Conservation (phyloP, 2,888 invertebrate species). For the Empis livida region DNA sequence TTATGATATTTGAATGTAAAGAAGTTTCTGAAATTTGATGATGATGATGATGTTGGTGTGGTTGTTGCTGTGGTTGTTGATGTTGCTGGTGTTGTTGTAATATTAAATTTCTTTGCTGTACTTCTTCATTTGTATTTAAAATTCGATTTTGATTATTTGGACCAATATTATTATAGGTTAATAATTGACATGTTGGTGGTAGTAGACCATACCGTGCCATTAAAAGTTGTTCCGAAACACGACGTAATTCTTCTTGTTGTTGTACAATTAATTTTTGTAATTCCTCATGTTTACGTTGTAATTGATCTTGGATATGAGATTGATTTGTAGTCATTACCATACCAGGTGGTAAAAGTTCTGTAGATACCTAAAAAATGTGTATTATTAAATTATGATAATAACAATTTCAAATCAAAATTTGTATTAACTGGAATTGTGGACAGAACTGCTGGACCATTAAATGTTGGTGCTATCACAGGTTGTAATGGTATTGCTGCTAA, state of each 20-base stretch:
- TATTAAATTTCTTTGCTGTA: conserved; percentile 1
- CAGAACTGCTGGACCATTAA: conserved; percentile 35
- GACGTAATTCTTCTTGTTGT: conserved; percentile 73
- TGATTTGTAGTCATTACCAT: conserved; percentile 44
- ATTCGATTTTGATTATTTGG: conserved; percentile 12
- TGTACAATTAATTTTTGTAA: conserved; percentile 71
- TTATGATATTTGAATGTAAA: conserved; percentile 5
- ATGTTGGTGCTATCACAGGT: conserved; percentile 39
- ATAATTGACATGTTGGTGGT: conserved; percentile 22
- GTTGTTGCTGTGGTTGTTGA: conserved; percentile 7
- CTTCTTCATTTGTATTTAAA: conserved; percentile 15
- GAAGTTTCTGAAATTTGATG: conserved; percentile 26
- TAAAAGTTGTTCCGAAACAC: conserved; percentile 75
- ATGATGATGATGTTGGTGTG: conserved; percentile 16
- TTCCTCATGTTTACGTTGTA: conserved; percentile 73
- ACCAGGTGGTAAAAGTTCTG: conserved; percentile 24
- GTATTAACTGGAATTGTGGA: conserved; percentile 23
- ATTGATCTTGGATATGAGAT: conserved; percentile 53
- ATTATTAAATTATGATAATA: neutral
- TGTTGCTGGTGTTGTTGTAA: conserved; percentile 5
- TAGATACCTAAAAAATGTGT: conserved; percentile 13
- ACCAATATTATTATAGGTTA: conserved; percentile 17
- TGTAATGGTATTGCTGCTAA: conserved; percentile 45
- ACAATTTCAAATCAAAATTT: neutral
- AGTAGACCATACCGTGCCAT: conserved; percentile 66